Evolutionary conservation across 2,797 vertebrate species (phyloP), one percentile per base, ranked within the genome.

Genomic region (Bovichtus variegatus): DNA sequence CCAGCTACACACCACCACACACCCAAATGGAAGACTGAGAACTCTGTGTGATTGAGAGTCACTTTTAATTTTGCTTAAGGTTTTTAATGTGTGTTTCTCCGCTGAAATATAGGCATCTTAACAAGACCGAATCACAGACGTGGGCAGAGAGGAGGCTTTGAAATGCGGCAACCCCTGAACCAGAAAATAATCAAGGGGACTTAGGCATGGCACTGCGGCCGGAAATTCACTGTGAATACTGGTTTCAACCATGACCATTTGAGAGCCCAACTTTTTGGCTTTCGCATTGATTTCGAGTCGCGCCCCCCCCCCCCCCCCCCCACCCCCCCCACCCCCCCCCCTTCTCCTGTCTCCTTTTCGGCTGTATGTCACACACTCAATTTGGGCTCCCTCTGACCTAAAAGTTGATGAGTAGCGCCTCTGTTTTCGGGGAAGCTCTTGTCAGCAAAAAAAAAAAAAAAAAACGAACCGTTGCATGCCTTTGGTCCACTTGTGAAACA

Each of bases 131-230:
- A 88, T 85, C 84, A 86, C 83, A 91, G 90, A 89, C 81, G 18
- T 74, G 80, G 83, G 88, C 83, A 90, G 86, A 82, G 82, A 59
- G 62, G 31, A 83, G 72, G 77, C 92, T 93, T 93, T 94, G 92
- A 92, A 94, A 92, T 86, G 85, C 77, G 73, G 83, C 87, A 93
- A 89, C 83, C 87, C 80, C 84, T 91, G 89, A 93, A 92, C 91
- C 89, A 92, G 91, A 94, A 92, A 92, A 93, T 93, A 94, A 94
- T 94, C 93, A 93, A 81, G 91, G 86, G 82, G 92, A 90, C 90
- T 93, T 92, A 90, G 89, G 82, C 90, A 93, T 88, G 89, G 88
- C 90, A 91, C 88, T 76, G 84, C 1, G 86, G 90, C 91, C 85
- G 91, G 92, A 94, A 94, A 94, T 92, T 93, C 82, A 75, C 88